Evolutionary conservation across 2,797 vertebrate species (phyloP), one percentile per base, ranked within the genome.

Genomic region (Danio jaintianensis): DNA sequence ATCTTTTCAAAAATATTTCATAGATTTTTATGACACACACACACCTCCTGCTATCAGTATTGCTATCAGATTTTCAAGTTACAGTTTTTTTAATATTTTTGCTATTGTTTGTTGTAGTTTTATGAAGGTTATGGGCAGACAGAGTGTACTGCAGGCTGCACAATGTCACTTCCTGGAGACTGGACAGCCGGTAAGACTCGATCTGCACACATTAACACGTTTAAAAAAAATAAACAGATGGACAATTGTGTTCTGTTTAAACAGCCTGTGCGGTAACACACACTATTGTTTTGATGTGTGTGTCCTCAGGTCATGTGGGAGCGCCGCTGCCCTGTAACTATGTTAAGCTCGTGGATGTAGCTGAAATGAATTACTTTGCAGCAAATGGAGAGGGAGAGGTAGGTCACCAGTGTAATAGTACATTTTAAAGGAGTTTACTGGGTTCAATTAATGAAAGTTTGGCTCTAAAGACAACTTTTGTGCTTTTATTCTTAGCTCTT

Each of bases 101-200:
- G 2, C 38, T 56, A 69, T 40, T 59, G 15, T 80, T 11, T 84
- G 4, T 80, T 81, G 36, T 88, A 99, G 98, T 98, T 99, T 89
- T 99, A 98, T 62, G 98, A 99, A 93, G 97, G 97, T 20, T 99
- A 98, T 0, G 97, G 98, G 36, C 97, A 99, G 93, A 99, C 97
- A 0, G 98, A 99, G 89, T 98, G 97, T 53, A 95, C 97, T 7
- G 98, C 97, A 12, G 97, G 96, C 2, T 98, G 97, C 82, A 90
- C 92, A 6, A 91, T 99, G 89, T 95, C 95, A 0, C 5, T 98
- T 79, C 96, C 98, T 47, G 98, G 98, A 4, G 98, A 99, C 91
- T 99, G 96, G 96, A 94, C 95, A 36, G 97, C 98, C 93, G 98
- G 98, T 98, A 93, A 16, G 18, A 10, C 4, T 8, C 7, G 5